Evolutionary conservation across 2,113 vertebrate genomes (phyloP).

Genomic region (Dicentrarchus labrax): DNA sequence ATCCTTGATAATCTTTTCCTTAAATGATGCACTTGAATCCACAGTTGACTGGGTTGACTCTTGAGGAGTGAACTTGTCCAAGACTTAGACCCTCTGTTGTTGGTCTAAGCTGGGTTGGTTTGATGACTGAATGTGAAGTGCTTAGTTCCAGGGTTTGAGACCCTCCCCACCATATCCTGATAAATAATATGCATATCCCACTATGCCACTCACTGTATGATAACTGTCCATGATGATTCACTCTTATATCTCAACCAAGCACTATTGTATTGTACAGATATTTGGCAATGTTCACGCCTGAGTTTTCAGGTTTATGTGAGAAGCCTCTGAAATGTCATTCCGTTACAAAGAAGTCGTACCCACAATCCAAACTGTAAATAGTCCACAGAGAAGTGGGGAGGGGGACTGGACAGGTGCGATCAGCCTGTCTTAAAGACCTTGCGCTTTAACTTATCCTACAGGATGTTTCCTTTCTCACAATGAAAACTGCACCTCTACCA

Average conservation of each 20-base stretch:
- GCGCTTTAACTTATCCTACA: constrained; percentile 38
- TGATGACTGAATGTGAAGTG: constrained; percentile 71
- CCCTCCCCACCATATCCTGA: constrained; percentile 18
- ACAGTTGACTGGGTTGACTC: constrained; percentile 25
- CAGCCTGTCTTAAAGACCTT: constrained; percentile 22
- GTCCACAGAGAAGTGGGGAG: constrained; percentile 27
- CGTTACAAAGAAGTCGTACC: constrained; percentile 5
- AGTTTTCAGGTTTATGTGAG: constrained; percentile 23
- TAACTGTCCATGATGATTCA: constrained; percentile 55
- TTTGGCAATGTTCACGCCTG: constrained; percentile 27
- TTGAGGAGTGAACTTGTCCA: constrained; percentile 13
- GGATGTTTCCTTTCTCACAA: constrained; percentile 13
- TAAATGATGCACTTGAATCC: constrained; percentile 55
- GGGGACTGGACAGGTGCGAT: constrained; percentile 7
- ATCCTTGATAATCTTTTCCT: constrained; percentile 51
- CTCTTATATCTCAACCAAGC: constrained; percentile 59
- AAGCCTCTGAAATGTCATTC: constrained; percentile 29
- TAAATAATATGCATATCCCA: constrained; percentile 68
- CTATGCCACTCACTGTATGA: constrained; percentile 71
- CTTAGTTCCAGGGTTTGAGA: constrained; percentile 48
- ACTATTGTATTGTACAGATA: constrained; percentile 69
- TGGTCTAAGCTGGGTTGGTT: constrained; percentile 32
- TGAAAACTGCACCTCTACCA: constrained; percentile 32
- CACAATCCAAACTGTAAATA: constrained; percentile 71
- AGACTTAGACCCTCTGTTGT: constrained; percentile 24